Evolutionary conservation across 2,113 vertebrate species (phyloP), one percentile per base, ranked within the genome.

Genomic region (Eclectus roratus): DNA sequence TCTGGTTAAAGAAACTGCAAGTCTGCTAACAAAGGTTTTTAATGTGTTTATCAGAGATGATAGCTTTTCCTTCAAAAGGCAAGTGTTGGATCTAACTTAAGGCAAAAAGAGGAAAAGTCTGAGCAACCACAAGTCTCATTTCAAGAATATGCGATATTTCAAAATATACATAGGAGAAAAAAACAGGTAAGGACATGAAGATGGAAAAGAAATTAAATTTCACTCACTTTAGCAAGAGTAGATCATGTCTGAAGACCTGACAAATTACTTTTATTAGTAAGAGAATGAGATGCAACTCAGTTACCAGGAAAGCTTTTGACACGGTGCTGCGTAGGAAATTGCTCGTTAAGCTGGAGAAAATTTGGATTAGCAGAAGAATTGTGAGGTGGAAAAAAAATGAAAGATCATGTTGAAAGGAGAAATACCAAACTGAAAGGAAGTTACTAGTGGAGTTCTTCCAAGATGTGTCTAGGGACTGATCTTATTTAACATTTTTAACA

Each of bases 401-500:
- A 91, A 91, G 41, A 91, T 92, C 72, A 88, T 25, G 37, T 66
- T 92, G 94, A 93, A 94, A 92, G 14, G 77, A 96, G 88, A 97
- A 95, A 95, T 81, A 95, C 44, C 89, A 93, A 95, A 79, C 44
- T 85, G 86, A 89, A 94, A 93, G 95, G 96, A 97, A 97, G 96
- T 97, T 94, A 81, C 93, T 53, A 23, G 65, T 96, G 96, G 95
- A 95, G 89, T 61, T 94, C 80, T 97, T 97, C 93, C 96, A 97
- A 94, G 80, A 87, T 72, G 73, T 91, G 78, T 94, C 95, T 96
- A 69, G 96, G 93, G 94, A 95, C 89, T 82, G 80, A 93, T 97
- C 89, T 28, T 92, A 91, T 96, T 97, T 92, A 96, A 97, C 89
- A 92, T 97, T 95, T 97, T 92, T 94, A 97, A 97, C 89, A 96